Base-by-base conservation (phyloP, 2,113 vertebrate species). In the Chinchilla lanigera region DNA sequence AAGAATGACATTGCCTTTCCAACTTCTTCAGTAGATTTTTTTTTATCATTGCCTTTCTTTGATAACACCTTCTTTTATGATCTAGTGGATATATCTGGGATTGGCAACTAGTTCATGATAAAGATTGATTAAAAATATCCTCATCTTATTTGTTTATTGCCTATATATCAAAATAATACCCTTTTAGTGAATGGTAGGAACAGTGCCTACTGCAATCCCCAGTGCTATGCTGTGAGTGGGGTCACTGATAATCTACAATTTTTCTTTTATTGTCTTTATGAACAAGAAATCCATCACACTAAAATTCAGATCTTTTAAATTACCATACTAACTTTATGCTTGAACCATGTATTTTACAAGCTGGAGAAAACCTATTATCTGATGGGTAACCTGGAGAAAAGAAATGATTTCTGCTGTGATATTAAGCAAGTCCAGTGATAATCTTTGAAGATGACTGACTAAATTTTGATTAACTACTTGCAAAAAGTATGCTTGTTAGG, bases 381-480 rank as follows among this genome's bases (percentile, higher is more conserved):
- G 97, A 95, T 86, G 95, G 81, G 44, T 73, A 95, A 95, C 28
- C 56, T 65, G 63, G n/a, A 28, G 83, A 80, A 81, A 97, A 95
- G 75, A 95, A 97, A 98, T 94, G 97, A 97, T 98, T 98, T 98
- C 98, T 97, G 97, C 98, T 98, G 97, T 97, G 90, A 97, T 98
- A 94, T 98, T 98, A 98, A 98, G 97, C 97, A 93, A 95, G 96
- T 85, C 98, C 98, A 97, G 98, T 98, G 98, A 98, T 98, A 98
- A 98, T 98, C 98, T 98, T 97, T 98, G 98, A 96, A 96, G 98
- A 98, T 98, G 98, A 98, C 96, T 98, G 98, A 98, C 96, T 98
- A 98, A 98, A 98, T 98, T 98, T 98, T 98, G 98, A 99, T 98
- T 98, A 99, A 98, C 99, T 97, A 65, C 98, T 98, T 98, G 98